Base-by-base conservation (phyloP, 1,140 invertebrate genomes). In the Platyscapa corneri region DNA sequence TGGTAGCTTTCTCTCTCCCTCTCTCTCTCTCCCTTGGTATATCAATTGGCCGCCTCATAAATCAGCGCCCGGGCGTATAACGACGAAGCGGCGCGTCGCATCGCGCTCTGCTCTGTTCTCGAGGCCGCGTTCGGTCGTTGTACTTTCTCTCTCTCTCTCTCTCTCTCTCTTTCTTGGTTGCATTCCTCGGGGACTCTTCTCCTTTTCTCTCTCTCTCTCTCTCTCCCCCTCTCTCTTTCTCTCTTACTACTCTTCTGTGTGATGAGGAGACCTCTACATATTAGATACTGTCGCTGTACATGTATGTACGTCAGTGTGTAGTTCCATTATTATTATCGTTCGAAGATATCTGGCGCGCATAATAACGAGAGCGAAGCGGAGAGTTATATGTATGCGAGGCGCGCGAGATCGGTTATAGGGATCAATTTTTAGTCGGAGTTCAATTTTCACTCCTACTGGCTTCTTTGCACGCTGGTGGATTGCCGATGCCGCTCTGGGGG, bases 251-350 rank as follows among this genome's bases (percentile, higher is more conserved):
- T 74, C 70, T 27, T 12, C 37, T 7, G 23, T 74, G 53, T 60
- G 70, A 83, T n/a, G 72, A 30, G 72, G 32, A 83, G 70, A 42
- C 53, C 53, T 65, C 34, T 76, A 49, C 60, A 37, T 84, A 79
- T 79, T 70, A 70, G 64, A 72, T 30, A 39, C 42, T 53, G 46
- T 53, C 42, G 27, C 12, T 67, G 60, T 20, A 30, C 39, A 27
- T 37, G 65, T 65, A 18, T 67, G 86, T 79, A 83, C 86, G 82
- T 86, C 56, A 30, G 67, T 82, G 88, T 87, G 83, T 78, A 86
- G 83, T 74, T 87, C 86, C 84, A 85, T 89, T 90, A 89, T 88
- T 88, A 88, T 87, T 90, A 90, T 90, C 89, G 88, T 83, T 82
- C 70, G 86, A 84, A 87, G 87, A 90, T 89, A 90, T 90, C 90